Percentiles rank a stretch among this genome's conserved stretches.
phyloP scores from a whole-genome alignment of 2,888 invertebrate species.

The Drosophila glabriapex region DNA sequence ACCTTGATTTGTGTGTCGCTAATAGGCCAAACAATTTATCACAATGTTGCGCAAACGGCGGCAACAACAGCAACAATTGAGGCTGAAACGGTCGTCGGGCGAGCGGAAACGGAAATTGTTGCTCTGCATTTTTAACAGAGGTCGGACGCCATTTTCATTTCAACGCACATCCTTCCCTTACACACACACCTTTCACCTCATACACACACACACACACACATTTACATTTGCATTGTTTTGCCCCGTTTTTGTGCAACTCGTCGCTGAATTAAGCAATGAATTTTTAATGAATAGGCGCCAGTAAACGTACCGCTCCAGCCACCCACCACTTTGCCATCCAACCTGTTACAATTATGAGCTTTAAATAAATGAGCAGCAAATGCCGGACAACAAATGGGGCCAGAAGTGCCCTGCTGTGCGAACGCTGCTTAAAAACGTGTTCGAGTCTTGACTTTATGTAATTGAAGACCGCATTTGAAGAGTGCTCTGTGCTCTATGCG shows the following conservation, averaged over 20 bases:
- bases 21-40: slow-evolving; percentile 67
- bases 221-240: slow-evolving; percentile 6
- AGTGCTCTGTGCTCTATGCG: background rate
- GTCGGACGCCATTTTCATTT: slow-evolving; percentile 58
- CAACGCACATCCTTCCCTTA: slow-evolving; percentile 18
- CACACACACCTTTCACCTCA: background rate
- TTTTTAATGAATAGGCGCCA: slow-evolving; percentile 57
- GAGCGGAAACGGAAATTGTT: slow-evolving; percentile 79
- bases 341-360: slow-evolving; percentile 17
- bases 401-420: background rate
- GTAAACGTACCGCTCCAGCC: too few relatives aligned
- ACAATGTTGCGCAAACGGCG: slow-evolving; percentile 64
- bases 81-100: slow-evolving; percentile 51
- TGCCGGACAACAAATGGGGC: slow-evolving; percentile 11
- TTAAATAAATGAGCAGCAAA: slow-evolving; percentile 35
- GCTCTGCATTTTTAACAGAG: slow-evolving; percentile 79
- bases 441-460: slow-evolving; percentile 22
- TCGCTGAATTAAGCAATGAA: slow-evolving; percentile 65
- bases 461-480: slow-evolving; percentile 34
- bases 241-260: slow-evolving; percentile 1
- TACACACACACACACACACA: background rate
- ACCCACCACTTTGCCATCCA: background rate
- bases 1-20: slow-evolving; percentile 70
- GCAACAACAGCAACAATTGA: slow-evolving; percentile 54
- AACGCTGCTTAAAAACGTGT: slow-evolving; percentile 31